A percentile compares a stretch with the other conserved stretches of the same genome.
Evolutionary conservation across 2,888 invertebrate genomes (phyloP).

Genomic region (Macrosiphum euphorbiae): DNA sequence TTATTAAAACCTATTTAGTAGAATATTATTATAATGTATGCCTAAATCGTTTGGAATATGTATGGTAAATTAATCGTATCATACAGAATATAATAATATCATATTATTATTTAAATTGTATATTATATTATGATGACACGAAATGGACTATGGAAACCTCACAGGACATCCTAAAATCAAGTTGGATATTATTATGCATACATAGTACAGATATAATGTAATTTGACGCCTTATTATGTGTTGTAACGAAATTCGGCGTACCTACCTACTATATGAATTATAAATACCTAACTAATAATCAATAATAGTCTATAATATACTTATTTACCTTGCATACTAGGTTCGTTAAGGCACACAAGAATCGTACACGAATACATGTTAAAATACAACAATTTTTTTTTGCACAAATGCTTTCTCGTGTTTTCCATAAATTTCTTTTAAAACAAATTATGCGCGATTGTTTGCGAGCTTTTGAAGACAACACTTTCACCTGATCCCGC

Average conservation of each 20-base stretch:
- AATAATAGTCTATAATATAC: not conserved
- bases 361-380: not conserved
- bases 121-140: not conserved
- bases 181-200: not conserved
- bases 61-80: too few species aligned
- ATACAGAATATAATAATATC: too few species aligned
- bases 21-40: not conserved
- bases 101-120: not conserved
- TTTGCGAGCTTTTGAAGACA: conserved; percentile 32
- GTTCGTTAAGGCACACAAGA: not conserved
- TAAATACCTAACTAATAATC: not conserved
- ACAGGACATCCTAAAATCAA: too few species aligned
- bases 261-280: not conserved
- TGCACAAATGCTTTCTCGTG: not conserved
- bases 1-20: not conserved
- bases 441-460: conserved; percentile 1
- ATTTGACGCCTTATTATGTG: not conserved
- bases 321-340: not conserved
- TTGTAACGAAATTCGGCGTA: not conserved
- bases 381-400: not conserved
- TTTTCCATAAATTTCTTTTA: conserved; percentile 21
- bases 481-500: conserved; percentile 46
- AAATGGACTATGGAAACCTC: not conserved
- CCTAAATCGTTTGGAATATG: too few species aligned
- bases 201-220: not conserved